Evolutionary conservation across 1,140 invertebrate species (phyloP), one percentile per base, ranked within the genome.

Genomic region (Heliconius himera): DNA sequence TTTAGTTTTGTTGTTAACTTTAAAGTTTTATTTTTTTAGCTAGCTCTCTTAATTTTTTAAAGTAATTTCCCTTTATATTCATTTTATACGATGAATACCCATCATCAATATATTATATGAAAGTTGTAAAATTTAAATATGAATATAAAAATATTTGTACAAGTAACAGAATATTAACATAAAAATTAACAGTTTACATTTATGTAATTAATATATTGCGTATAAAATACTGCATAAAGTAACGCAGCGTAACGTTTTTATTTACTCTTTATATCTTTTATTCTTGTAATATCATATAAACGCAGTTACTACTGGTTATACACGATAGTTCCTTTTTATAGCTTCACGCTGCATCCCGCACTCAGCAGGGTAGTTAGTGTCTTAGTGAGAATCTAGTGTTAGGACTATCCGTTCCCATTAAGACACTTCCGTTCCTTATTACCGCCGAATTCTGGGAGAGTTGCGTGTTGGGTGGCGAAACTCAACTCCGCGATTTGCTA

Each of bases 201-300:
- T 22, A 56, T 56, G n/a, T 22, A 56, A 56, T 56, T 56, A 56
- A 56, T n/a, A 16, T 74, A 51, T 26, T 72, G 38, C 70, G 75
- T 51, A 81, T 66, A 60, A 81, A 74, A 22, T 56, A 56, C n/a
- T 56, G 54, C 54, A 56, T 56, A 22, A 22, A n/a, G n/a, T 22
- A 22, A 56, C n/a, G 54, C n/a, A 22, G 20, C 20, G 54, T 22
- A 11, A 56, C 54, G 8, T 20, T 56, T 22, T 56, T 22, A 22
- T 56, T 56, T 56, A 56, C n/a, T 22, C 22, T 22, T n/a, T 54
- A 54, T 56, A 56, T 56, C 54, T n/a, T 22, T 56, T 56, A 22
- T 56, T 56, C 6, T 51, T 20, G 8, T 20, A 51, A 22, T 56
- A 16, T 46, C 4, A 46, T 46, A 13, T 46, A 16, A 46, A 16